Evolutionary conservation across 2,797 vertebrate species (phyloP).

Genomic region (Mallotus villosus): DNA sequence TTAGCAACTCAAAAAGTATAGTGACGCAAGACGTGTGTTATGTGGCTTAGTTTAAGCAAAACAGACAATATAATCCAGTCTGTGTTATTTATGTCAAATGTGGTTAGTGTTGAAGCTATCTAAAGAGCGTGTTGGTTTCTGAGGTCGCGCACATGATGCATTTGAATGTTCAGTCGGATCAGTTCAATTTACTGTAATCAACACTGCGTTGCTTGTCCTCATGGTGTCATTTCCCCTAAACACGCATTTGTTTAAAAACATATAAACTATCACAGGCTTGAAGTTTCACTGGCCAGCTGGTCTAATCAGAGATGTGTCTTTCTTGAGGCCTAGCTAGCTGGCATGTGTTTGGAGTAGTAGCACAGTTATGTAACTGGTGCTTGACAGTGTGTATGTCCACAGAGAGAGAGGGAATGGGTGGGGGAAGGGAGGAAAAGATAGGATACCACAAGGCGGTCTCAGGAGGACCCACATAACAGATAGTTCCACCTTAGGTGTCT

Average conservation of each 20-base stretch:
- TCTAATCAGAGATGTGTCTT: constrained; percentile 49
- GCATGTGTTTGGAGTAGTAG: constrained; percentile 54
- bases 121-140: neutral
- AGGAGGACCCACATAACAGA: neutral
- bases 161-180: neutral
- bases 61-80: neutral
- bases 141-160: neutral
- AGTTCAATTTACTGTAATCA: neutral
- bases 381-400: constrained; percentile 45
- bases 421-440: constrained; percentile 39
- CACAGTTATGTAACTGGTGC: constrained; percentile 74
- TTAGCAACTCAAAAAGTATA: too few species aligned
- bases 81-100: neutral
- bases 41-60: constrained; percentile 35
- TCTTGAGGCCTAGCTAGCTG: constrained; percentile 48
- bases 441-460: neutral
- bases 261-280: neutral
- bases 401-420: constrained; percentile 51
- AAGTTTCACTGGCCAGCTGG: constrained; percentile 10
- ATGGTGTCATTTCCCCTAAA: neutral
- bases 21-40: neutral
- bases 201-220: neutral
- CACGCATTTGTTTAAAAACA: neutral
- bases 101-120: neutral
- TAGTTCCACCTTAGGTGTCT: neutral